Conservation (phyloP, 2,797 vertebrate species). For the Tapera naevia region DNA sequence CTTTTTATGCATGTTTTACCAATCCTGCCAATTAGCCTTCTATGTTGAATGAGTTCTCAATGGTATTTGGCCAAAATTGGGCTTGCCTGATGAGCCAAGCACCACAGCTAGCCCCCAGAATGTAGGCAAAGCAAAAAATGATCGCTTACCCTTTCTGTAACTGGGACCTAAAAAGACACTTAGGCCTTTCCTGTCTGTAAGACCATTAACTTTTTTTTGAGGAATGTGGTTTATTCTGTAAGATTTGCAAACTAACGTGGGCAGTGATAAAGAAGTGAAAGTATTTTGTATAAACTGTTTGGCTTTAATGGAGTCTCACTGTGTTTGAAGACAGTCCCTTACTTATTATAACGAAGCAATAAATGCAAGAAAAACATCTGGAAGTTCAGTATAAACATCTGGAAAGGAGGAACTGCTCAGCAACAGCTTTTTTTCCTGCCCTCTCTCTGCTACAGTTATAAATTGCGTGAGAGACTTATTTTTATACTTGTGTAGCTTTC, state of each 20-base stretch:
- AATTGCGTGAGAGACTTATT: background rate
- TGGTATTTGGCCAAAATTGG: background rate
- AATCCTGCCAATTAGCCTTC: background rate
- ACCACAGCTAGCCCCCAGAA: background rate
- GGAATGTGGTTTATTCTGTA: background rate
- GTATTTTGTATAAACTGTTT: background rate
- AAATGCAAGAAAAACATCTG: constrained; percentile 21
- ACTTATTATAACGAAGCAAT: background rate
- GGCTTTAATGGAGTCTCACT: background rate
- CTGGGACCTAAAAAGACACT: background rate
- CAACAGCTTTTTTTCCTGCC: background rate
- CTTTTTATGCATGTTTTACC: background rate
- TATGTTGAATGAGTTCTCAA: background rate
- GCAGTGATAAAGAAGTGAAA: background rate
- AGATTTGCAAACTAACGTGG: background rate
- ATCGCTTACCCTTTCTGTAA: background rate
- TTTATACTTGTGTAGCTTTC: background rate
- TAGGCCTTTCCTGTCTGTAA: background rate
- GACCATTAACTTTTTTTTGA: background rate
- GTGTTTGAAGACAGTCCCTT: background rate
- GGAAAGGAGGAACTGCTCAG: background rate
- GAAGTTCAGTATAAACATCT: constrained; percentile 31
- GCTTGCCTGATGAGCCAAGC: background rate
- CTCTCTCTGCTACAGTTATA: background rate
- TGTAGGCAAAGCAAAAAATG: background rate